Conservation (phyloP, 2,888 invertebrate species). For the Ferrisia virgata region DNA sequence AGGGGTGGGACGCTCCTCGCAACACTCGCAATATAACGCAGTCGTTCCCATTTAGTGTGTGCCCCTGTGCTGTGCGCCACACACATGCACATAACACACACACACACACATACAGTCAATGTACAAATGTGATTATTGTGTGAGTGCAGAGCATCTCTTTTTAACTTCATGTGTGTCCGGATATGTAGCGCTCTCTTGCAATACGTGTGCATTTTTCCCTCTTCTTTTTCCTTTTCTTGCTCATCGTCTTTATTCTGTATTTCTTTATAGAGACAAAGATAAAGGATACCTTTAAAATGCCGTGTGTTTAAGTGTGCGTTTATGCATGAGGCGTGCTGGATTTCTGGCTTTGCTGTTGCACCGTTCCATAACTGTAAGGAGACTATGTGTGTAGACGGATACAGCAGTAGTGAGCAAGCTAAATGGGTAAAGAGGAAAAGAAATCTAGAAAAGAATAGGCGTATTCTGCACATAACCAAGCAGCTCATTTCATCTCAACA, state of each 20-base stretch:
- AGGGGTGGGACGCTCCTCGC: not conserved
- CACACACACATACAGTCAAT: too few relatives aligned
- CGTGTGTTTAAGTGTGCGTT: not conserved
- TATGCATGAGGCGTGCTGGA: not conserved
- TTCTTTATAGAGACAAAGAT: not conserved
- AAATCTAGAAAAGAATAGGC: constrained; percentile 42
- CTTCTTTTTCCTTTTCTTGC: not conserved
- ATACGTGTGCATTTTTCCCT: not conserved
- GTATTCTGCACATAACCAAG: constrained; percentile 37
- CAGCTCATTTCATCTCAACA: constrained; percentile 1
- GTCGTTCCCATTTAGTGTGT: not conserved
- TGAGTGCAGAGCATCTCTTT: not conserved
- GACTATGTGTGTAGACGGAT: not conserved
- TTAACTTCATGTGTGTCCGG: not conserved
- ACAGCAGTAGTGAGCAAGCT: not conserved
- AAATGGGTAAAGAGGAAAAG: not conserved
- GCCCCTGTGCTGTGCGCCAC: not conserved
- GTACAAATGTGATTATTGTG: constrained; percentile 2
- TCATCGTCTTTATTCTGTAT: too few relatives aligned
- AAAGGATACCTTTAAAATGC: not conserved
- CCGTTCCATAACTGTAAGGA: not conserved
- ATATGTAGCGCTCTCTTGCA: not conserved
- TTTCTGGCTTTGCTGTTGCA: not conserved
- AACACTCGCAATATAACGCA: not conserved
- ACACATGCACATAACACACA: not conserved